Conservation (phyloP, 2,888 invertebrate genomes). For the Sinopyrophorus schimmeli region DNA sequence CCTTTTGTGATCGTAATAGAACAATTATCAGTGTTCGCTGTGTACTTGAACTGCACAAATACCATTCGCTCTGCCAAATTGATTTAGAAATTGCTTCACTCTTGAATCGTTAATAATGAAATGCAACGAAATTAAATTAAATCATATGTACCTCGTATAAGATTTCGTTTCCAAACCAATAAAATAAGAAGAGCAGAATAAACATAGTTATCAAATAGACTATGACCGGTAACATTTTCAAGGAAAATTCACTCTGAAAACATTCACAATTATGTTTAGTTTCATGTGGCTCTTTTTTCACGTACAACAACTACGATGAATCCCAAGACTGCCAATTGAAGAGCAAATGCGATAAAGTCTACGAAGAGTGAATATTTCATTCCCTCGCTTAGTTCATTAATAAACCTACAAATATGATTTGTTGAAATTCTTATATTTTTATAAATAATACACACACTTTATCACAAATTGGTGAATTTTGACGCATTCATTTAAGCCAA, state of each 20-base stretch:
- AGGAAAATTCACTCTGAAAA: slow-evolving; percentile 7
- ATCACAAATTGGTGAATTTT: too few relatives aligned
- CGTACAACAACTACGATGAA: slow-evolving; percentile 39
- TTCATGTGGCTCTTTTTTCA: neutral
- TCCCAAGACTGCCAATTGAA: slow-evolving; percentile 39
- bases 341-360: slow-evolving; percentile 40
- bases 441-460: too few relatives aligned
- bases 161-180: slow-evolving; percentile 11
- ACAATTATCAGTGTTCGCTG: neutral
- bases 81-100: slow-evolving; percentile 4
- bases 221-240: slow-evolving; percentile 2
- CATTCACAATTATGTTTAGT: neutral
- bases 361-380: slow-evolving; percentile 40
- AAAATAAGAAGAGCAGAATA: slow-evolving; percentile 4
- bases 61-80: slow-evolving; percentile 12
- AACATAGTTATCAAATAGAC: slow-evolving; percentile 2
- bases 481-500: too few relatives aligned
- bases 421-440: too few relatives aligned
- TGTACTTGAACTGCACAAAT: slow-evolving; percentile 2
- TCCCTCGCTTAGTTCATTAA: slow-evolving; percentile 25
- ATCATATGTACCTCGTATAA: slow-evolving; percentile 1
- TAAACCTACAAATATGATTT: slow-evolving; percentile 7
- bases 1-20: slow-evolving; percentile 6
- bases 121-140: neutral
- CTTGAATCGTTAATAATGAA: slow-evolving; percentile 9